Conservation (phyloP, 2,113 vertebrate genomes). For the Tautogolabrus adspersus region DNA sequence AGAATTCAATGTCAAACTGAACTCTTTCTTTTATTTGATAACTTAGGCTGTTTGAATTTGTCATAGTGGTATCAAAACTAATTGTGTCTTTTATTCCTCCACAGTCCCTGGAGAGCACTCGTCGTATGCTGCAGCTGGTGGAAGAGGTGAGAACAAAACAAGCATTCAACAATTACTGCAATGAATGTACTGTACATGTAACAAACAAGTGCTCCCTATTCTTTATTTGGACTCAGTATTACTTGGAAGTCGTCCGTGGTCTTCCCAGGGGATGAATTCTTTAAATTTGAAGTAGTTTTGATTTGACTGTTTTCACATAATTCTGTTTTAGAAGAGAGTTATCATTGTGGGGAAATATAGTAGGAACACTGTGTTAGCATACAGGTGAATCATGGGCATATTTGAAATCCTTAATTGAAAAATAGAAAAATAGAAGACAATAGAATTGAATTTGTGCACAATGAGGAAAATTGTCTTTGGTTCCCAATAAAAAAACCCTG, state of each 20-base stretch:
- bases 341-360: too few relatives aligned
- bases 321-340: not conserved
- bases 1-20: not conserved
- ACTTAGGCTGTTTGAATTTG: not conserved
- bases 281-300: not conserved
- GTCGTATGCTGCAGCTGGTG: conserved; percentile 98
- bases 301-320: not conserved
- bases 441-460: too few relatives aligned
- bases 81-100: conserved; percentile 44
- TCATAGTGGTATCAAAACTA: not conserved
- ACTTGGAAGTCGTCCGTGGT: not conserved
- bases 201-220: not conserved
- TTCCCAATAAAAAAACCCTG: too few relatives aligned
- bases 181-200: not conserved
- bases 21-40: not conserved
- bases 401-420: too few relatives aligned
- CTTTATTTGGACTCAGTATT: not conserved
- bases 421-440: too few relatives aligned
- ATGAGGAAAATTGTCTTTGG: too few relatives aligned
- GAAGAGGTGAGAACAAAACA: conserved; percentile 93
- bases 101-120: conserved; percentile 98
- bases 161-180: not conserved
- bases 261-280: too few relatives aligned
- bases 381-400: not conserved
- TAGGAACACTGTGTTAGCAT: not conserved